Base-by-base conservation (phyloP, 1,140 invertebrate genomes). In the Hyposmocoma kahamanoa region DNA sequence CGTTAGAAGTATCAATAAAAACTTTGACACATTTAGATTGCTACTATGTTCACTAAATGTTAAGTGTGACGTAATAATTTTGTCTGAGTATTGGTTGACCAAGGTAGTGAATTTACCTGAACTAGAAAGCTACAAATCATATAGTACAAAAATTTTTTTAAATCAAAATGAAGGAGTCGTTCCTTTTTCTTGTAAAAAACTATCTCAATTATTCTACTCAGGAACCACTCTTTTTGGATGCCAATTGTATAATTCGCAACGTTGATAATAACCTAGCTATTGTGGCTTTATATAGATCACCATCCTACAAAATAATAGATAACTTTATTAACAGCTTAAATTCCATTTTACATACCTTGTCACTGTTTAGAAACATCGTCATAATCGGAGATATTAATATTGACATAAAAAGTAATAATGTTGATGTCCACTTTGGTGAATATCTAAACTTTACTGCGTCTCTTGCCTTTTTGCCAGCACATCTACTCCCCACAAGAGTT, bases 101-200 rank as follows among this genome's bases (percentile, higher is more conserved):
- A 43, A 39, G 20, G 28, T 22, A 36, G 22, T 3, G 6, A 13
- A 21, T 19, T 1, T 59, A 17, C 59, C 59, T 8, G 18, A 11
- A 8, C 6, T 62, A 17, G 22, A 28, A 30, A 42, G 42, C 6
- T 66, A 66, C 20, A 42, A 1, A 6, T 22, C 41, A 11, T 32
- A 11, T 28, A 20, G 24, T 22, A 56, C 41, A 9, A 4, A 9
- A 13, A 39, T 9, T 8, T 36, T 13, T 26, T 36, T 22, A 15
- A 62, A 62, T 41, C 55, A 66, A 47, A 59, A 59, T 42, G 53
- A 53, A 20, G 62, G 56, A 10, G 38, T 64, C 2, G 54, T 55
- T 3, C n/a, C n/a, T n/a, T n/a, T 42, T 56, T 21, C 49, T 51
- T 19, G 38, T 46, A 42, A 53, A 18, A 39, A 19, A 9, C 22